A percentile compares a stretch with the other conserved stretches of the same genome.
Evolutionary conservation across 2,888 invertebrate species (phyloP).

Genomic region (Phasia obesa): DNA sequence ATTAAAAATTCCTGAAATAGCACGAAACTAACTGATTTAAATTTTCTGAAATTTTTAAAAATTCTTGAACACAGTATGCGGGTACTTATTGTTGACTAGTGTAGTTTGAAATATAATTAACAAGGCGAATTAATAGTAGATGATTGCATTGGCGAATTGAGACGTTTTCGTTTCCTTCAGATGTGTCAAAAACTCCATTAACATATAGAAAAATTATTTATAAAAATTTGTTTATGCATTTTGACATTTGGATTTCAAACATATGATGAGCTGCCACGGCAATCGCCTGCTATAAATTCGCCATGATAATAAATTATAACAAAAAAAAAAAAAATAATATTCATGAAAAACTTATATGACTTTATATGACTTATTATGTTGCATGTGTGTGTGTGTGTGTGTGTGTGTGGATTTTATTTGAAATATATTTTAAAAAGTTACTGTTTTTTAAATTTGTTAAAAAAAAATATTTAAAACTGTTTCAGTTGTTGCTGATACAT

Average conservation of each 20-base stretch:
- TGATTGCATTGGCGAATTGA: too few species aligned
- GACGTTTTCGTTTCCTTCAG: too few species aligned
- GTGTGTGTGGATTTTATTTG: neutral
- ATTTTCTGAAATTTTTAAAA: too few species aligned
- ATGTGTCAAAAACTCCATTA: too few species aligned
- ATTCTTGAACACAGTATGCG: too few species aligned
- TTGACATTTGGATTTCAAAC: too few species aligned
- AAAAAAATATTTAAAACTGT: slow-evolving; percentile 64
- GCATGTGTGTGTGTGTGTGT: neutral
- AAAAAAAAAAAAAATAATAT: slow-evolving; percentile 12
- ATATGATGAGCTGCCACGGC: too few species aligned
- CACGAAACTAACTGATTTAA: too few species aligned
- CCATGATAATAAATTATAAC: too few species aligned
- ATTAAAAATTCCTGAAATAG: too few species aligned
- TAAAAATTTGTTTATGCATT: neutral
- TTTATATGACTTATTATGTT: slow-evolving; percentile 42
- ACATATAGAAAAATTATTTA: neutral
- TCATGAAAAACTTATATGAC: slow-evolving; percentile 12
- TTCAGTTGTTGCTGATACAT: slow-evolving; percentile 73
- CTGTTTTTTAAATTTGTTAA: neutral
- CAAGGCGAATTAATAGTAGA: too few species aligned
- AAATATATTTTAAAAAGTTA: neutral
- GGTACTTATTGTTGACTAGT: slow-evolving; percentile 23
- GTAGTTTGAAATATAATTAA: slow-evolving; percentile 43
- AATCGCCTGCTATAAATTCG: too few species aligned